Conservation (phyloP, 1,140 invertebrate genomes). For the Eueides isabella region DNA sequence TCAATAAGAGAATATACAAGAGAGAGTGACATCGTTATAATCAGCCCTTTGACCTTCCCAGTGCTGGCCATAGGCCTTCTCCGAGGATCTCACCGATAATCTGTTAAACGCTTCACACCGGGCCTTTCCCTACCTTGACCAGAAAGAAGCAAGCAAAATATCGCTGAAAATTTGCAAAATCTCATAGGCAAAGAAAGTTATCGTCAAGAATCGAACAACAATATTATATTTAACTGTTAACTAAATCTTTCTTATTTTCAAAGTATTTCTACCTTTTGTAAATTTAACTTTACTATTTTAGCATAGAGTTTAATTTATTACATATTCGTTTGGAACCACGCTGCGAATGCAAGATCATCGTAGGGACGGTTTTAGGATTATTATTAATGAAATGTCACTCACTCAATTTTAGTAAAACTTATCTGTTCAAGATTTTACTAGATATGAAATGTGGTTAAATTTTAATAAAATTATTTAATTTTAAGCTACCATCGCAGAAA, state of each 20-base stretch:
- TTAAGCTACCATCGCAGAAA: too few relatives aligned
- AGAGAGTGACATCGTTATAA: too few relatives aligned
- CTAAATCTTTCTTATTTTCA: constrained; percentile 26
- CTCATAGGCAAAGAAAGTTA: constrained; percentile 42
- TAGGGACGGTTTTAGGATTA: constrained; percentile 51
- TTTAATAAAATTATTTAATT: too few relatives aligned
- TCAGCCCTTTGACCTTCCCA: too few relatives aligned
- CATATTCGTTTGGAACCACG: constrained; percentile 40
- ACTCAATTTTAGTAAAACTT: constrained; percentile 26
- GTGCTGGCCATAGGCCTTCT: too few relatives aligned
- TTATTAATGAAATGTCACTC: constrained; percentile 70
- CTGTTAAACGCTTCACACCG: too few relatives aligned
- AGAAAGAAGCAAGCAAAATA: neutral
- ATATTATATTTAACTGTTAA: constrained; percentile 24
- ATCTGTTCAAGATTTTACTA: neutral
- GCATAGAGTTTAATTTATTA: constrained; percentile 15
- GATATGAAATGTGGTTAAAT: too few relatives aligned
- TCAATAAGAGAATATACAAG: too few relatives aligned
- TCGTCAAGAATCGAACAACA: constrained; percentile 62
- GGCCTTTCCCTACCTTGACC: neutral
- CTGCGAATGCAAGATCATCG: constrained; percentile 53
- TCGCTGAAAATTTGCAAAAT: neutral
- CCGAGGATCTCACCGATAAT: too few relatives aligned
- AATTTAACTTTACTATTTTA: constrained; percentile 16
- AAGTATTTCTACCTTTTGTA: neutral